These are phyloP conservation scores for Chaetoderma sp. DNA, from an alignment of 2,888 invertebrate species.

Conservation along the genomic window DNA sequence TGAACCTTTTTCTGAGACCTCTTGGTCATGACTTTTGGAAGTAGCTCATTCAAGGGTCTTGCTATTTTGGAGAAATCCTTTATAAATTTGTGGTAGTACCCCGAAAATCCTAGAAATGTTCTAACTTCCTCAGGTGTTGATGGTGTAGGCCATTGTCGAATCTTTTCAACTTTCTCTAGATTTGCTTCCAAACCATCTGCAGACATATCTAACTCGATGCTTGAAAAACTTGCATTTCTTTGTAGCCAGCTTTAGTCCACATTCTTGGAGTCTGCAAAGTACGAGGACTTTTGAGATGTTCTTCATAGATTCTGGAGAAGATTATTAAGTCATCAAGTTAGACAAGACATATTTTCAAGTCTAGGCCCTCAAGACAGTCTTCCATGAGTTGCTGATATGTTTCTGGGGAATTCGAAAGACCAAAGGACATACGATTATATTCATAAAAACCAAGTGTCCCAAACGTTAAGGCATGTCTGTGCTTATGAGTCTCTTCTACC, in stretches of 20 bases:
- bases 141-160: slow-evolving; percentile 3
- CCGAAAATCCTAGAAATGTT: background rate
- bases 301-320: background rate
- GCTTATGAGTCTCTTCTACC: background rate
- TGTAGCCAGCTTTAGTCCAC: background rate
- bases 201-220: background rate
- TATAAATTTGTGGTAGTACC: background rate
- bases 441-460: background rate
- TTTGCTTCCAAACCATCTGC: background rate
- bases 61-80: background rate
- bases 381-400: background rate
- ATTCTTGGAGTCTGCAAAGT: background rate
- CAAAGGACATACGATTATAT: background rate
- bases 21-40: background rate
- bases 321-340: background rate
- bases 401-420: background rate
- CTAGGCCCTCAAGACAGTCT: background rate
- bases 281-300: background rate
- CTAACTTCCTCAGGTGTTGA: background rate
- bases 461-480: background rate
- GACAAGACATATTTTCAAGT: background rate
- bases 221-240: background rate
- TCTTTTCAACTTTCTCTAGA: background rate
- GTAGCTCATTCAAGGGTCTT: background rate
- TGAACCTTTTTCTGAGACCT: background rate